Evolutionary conservation across 1,140 invertebrate species (phyloP).

Genomic region (Pristionchus pacificus): DNA sequence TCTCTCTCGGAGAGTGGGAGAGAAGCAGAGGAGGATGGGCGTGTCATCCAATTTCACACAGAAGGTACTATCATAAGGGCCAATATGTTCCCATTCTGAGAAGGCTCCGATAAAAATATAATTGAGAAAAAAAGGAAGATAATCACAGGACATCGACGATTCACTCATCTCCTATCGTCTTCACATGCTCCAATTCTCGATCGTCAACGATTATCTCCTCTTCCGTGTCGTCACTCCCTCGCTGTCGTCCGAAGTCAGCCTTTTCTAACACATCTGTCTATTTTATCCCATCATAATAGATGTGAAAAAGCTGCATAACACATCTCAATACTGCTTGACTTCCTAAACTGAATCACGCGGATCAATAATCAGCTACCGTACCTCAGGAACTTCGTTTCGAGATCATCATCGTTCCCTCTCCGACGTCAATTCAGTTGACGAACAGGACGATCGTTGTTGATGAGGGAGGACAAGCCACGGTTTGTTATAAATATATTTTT

Average conservation of each 20-base stretch:
- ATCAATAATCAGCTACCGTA: too few species aligned
- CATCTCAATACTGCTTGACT: too few species aligned
- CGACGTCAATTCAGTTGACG: constrained; percentile 44
- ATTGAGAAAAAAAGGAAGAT: too few species aligned
- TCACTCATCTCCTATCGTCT: constrained; percentile 46
- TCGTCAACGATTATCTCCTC: constrained; percentile 54
- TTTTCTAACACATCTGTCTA: too few species aligned
- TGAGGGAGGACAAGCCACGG: constrained; percentile 39
- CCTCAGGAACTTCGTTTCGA: constrained; percentile 43
- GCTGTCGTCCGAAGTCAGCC: constrained; percentile 38
- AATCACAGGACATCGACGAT: constrained; percentile 51
- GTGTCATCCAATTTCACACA: constrained; percentile 57
- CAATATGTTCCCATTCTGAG: too few species aligned
- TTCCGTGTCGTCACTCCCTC: constrained; percentile 52
- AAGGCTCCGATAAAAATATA: too few species aligned
- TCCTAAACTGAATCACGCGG: too few species aligned
- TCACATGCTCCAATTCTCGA: constrained; percentile 52
- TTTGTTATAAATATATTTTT: constrained; percentile 4
- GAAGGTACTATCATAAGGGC: too few species aligned
- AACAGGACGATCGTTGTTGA: constrained; percentile 52
- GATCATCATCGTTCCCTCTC: constrained; percentile 51
- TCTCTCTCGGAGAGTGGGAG: constrained; percentile 39
- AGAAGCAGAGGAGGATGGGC: constrained; percentile 46
- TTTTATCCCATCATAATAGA: too few species aligned
- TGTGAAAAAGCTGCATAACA: too few species aligned